phyloP scores from a whole-genome alignment of 2,113 vertebrate species.

The Pomatostomus ruficeps region DNA sequence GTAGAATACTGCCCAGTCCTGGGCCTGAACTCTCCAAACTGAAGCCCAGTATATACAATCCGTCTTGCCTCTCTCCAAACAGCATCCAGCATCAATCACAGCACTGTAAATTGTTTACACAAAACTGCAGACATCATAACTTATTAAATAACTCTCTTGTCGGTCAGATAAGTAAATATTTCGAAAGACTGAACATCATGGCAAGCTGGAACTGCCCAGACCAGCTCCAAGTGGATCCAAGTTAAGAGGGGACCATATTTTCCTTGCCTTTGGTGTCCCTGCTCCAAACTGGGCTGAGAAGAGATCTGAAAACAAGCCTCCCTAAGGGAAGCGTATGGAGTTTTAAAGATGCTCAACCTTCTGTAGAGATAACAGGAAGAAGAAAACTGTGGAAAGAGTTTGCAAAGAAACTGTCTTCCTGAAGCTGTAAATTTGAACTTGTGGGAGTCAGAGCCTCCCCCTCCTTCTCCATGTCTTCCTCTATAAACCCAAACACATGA shows the following conservation, averaged over 20 bases:
- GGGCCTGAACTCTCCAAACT: background rate
- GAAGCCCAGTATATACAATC: background rate
- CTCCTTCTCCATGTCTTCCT: background rate
- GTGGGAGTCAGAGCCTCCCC: background rate
- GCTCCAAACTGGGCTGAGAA: background rate
- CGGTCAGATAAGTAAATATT: conserved; percentile 54
- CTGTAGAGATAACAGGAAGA: background rate
- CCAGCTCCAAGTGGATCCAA: background rate
- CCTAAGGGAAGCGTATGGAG: background rate
- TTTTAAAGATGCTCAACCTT: conserved; percentile 3
- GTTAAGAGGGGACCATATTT: background rate
- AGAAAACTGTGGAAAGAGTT: background rate
- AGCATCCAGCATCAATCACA: background rate
- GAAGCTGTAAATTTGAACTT: background rate
- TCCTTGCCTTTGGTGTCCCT: background rate
- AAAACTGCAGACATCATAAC: conserved; percentile 26
- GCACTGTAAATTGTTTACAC: conserved; percentile 49
- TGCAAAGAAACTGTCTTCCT: background rate
- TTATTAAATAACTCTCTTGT: conserved; percentile 31
- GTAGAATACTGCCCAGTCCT: background rate
- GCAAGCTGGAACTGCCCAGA: background rate
- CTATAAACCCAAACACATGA: background rate
- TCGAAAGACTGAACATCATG: background rate
- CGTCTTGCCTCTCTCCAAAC: background rate
- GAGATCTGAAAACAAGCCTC: background rate